Percentiles rank a stretch among this genome's conserved stretches.
phyloP scores from a whole-genome alignment of 2,888 invertebrate genomes.

The Rhabditoides inermis region DNA sequence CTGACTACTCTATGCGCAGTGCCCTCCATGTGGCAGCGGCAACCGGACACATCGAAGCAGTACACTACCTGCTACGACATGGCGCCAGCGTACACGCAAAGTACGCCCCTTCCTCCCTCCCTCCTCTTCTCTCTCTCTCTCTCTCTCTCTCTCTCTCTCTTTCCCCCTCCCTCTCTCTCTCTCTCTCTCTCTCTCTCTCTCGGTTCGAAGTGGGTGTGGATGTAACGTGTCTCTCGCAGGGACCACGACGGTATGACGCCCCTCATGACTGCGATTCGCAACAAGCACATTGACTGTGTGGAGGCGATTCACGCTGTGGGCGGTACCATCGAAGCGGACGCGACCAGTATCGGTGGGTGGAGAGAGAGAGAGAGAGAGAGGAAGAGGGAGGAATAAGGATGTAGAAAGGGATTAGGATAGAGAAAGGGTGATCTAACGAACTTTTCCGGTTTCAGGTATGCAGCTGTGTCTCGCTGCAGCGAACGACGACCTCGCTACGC shows the following conservation, averaged over 20 bases:
- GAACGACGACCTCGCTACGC: conserved; percentile 47
- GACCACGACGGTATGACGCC: conserved; percentile 53
- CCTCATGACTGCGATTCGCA: conserved; percentile 63
- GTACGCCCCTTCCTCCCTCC: conserved; percentile 10
- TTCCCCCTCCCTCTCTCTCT: no score
- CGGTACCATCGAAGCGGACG: conserved; percentile 31
- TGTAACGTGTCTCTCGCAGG: no score
- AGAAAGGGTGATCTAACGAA: not conserved
- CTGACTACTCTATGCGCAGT: conserved; percentile 69
- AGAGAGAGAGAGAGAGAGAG: not conserved
- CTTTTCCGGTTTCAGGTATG: conserved; percentile 57
- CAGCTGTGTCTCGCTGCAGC: conserved; percentile 61
- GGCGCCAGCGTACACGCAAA: conserved; percentile 73
- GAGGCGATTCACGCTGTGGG: conserved; percentile 39
- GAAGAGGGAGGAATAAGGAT: not conserved
- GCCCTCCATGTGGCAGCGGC: conserved; percentile 73
- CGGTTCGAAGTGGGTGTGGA: no score
- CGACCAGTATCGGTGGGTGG: conserved; percentile 36
- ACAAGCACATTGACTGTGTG: conserved; percentile 39
- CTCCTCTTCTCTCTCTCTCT: no score
- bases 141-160: no score
- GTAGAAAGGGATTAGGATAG: not conserved
- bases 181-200: no score
- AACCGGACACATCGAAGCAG: conserved; percentile 65
- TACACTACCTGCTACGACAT: conserved; percentile 67